phyloP scores from a whole-genome alignment of 2,113 vertebrate genomes.

The Xiphias gladius region DNA sequence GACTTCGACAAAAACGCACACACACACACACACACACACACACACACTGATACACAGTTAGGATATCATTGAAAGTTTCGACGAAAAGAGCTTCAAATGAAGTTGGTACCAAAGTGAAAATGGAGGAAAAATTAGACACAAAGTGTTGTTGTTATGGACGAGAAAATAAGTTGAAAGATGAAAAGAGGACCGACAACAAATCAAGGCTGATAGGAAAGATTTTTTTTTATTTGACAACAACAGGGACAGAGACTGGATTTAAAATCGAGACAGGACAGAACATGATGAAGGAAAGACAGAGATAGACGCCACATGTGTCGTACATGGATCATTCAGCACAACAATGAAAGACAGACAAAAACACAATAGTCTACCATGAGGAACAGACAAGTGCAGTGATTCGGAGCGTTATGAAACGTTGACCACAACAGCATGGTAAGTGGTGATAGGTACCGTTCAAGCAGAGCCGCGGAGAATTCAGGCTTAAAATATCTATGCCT shows the following conservation, averaged over 20 bases:
- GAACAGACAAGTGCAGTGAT: background rate
- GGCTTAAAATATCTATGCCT: constrained; percentile 61
- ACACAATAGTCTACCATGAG: constrained; percentile 29
- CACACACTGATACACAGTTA: constrained; percentile 5
- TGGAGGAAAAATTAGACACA: background rate
- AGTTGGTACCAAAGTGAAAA: background rate
- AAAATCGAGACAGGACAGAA: constrained; percentile 32
- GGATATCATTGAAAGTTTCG: constrained; percentile 16
- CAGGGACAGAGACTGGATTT: constrained; percentile 51
- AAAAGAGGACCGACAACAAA: constrained; percentile 75
- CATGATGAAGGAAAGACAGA: constrained; percentile 47
- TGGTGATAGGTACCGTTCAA: background rate
- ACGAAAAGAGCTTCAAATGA: background rate
- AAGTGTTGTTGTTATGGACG: background rate
- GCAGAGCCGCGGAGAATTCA: constrained; percentile 31
- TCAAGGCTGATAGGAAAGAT: constrained; percentile 59
- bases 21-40: constrained; percentile 21
- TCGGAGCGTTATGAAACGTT: constrained; percentile 4
- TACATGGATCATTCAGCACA: constrained; percentile 14
- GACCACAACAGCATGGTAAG: constrained; percentile 31
- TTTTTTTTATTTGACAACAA: constrained; percentile 58
- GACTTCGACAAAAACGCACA: no score
- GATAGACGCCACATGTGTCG: constrained; percentile 14
- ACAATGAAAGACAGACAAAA: constrained; percentile 40
- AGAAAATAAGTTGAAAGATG: constrained; percentile 23